Conservation (phyloP, 2,888 invertebrate genomes). For the Rhimphoctona megacephalus region DNA sequence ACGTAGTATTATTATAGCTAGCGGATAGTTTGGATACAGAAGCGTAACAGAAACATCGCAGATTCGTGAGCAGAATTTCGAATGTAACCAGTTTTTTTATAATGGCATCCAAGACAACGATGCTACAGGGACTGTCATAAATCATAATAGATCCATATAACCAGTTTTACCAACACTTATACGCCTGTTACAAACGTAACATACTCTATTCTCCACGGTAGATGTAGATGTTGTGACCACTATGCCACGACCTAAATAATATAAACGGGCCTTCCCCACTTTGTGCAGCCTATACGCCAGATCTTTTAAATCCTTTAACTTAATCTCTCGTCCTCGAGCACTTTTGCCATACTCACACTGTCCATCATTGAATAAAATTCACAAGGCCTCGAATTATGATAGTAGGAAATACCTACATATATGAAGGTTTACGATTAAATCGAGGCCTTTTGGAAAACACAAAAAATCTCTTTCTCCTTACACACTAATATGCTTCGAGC, state of each 20-base stretch:
- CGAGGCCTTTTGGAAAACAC: conserved; percentile 32
- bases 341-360: conserved; percentile 4
- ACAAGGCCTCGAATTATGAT: conserved; percentile 33
- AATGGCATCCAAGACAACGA: conserved; percentile 43
- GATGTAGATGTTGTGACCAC: conserved; percentile 44
- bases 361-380: conserved; percentile 33
- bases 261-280: conserved; percentile 68
- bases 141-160: conserved; percentile 54
- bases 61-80: conserved; percentile 31
- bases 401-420: conserved; percentile 22
- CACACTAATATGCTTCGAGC: too few relatives aligned
- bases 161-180: conserved; percentile 16
- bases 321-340: conserved; percentile 42
- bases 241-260: conserved; percentile 69
- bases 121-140: conserved; percentile 52
- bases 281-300: conserved; percentile 14
- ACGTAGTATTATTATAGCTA: not conserved
- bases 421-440: conserved; percentile 5
- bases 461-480: not conserved
- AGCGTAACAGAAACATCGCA: not conserved
- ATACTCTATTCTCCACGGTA: conserved; percentile 12
- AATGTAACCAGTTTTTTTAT: conserved; percentile 48
- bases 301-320: conserved; percentile 64
- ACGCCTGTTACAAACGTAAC: not conserved
- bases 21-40: not conserved